A percentile compares a stretch with the other conserved stretches of the same genome.
Conservation (phyloP, 2,113 vertebrate genomes). For the Oreochromis niloticus region DNA sequence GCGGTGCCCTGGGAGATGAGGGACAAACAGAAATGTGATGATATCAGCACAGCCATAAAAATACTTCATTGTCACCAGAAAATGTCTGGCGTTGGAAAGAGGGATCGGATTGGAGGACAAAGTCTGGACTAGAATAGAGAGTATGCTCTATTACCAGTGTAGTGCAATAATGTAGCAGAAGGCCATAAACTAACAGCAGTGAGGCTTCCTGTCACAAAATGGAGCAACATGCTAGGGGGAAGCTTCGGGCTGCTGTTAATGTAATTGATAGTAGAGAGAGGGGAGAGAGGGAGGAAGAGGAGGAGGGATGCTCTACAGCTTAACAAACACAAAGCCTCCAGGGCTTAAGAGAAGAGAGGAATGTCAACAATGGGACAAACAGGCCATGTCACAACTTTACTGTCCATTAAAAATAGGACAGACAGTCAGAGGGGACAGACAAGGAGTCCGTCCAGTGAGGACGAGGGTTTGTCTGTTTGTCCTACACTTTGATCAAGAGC, state of each 20-base stretch:
- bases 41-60: slow-evolving; percentile 55
- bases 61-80: slow-evolving; percentile 49
- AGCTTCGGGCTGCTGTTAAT: slow-evolving; percentile 36
- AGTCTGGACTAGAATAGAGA: slow-evolving; percentile 44
- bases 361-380: slow-evolving; percentile 19
- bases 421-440: not conserved
- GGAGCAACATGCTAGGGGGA: slow-evolving; percentile 48
- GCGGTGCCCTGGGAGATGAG: slow-evolving; percentile 28
- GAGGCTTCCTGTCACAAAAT: slow-evolving; percentile 43
- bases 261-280: slow-evolving; percentile 39
- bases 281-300: not conserved
- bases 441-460: not conserved
- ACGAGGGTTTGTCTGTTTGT: not conserved
- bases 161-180: slow-evolving; percentile 30
- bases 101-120: slow-evolving; percentile 32
- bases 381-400: not conserved
- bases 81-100: slow-evolving; percentile 19
- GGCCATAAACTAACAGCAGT: slow-evolving; percentile 42
- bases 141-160: slow-evolving; percentile 17
- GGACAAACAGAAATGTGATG: slow-evolving; percentile 56
- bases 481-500: not conserved
- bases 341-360: not conserved
- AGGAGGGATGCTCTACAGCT: slow-evolving; percentile 3
- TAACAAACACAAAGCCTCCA: slow-evolving; percentile 19
- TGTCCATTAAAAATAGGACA: not conserved